phyloP scores from a whole-genome alignment of 2,797 vertebrate species.

The Channa striata region DNA sequence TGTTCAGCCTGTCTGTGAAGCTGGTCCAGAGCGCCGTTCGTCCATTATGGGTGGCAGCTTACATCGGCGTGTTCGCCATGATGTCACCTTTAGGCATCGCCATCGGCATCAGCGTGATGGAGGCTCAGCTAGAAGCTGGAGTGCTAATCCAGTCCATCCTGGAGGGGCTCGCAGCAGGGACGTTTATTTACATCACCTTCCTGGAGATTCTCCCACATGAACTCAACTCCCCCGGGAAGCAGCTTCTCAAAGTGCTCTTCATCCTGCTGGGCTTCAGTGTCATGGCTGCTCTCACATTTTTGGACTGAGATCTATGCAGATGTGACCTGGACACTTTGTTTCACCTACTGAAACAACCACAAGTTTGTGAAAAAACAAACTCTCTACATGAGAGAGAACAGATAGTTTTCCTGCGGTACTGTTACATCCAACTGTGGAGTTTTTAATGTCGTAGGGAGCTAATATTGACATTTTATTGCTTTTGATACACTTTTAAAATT shows the following conservation, averaged over 20 bases:
- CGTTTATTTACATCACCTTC: conserved; percentile 93
- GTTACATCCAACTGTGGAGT: conserved; percentile 9
- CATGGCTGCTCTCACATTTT: conserved; percentile 88
- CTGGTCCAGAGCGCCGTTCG: conserved; percentile 84
- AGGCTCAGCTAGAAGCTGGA: conserved; percentile 71
- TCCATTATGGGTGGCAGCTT: conserved; percentile 81
- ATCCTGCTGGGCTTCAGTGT: conserved; percentile 88
- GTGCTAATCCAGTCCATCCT: conserved; percentile 86
- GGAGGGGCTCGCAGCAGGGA: conserved; percentile 90
- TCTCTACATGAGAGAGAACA: not conserved
- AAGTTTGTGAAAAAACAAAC: not conserved
- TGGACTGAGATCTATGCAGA: conserved; percentile 76
- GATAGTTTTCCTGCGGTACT: not conserved
- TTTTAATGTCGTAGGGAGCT: conserved; percentile 24
- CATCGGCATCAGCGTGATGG: conserved; percentile 86
- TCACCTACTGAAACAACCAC: conserved; percentile 8
- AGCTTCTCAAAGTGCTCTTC: conserved; percentile 89
- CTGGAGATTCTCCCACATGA: conserved; percentile 93
- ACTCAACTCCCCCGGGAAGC: conserved; percentile 85
- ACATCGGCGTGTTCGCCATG: conserved; percentile 85
- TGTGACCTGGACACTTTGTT: not conserved
- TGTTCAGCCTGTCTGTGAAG: conserved; percentile 91
- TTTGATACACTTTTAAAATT: conserved; percentile 24
- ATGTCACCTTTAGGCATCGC: conserved; percentile 91
- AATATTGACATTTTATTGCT: conserved; percentile 27